Evolutionary conservation across 2,797 vertebrate genomes (phyloP).

Genomic region (Typhlichthys eigenmanni): DNA sequence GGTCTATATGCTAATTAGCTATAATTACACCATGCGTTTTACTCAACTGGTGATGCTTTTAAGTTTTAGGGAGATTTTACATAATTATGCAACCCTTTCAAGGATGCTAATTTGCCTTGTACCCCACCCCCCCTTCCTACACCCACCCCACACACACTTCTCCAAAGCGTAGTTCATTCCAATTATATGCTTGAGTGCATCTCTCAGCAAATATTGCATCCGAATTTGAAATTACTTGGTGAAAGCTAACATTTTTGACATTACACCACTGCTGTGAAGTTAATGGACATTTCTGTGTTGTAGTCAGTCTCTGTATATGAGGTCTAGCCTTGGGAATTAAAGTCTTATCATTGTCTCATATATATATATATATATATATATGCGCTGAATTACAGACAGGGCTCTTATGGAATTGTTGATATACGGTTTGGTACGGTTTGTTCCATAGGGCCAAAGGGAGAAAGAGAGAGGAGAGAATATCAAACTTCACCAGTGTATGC

Average conservation of each 20-base stretch:
- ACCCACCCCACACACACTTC: background rate
- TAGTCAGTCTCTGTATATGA: background rate
- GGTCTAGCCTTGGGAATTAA: no score
- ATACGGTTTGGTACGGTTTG: no score
- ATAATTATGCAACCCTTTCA: conserved; percentile 41
- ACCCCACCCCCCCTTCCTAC: background rate
- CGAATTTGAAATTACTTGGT: conserved; percentile 24
- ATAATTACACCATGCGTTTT: conserved; percentile 36
- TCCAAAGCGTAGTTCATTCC: conserved; percentile 26
- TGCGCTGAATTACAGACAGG: no score
- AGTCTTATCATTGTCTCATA: no score
- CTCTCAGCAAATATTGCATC: conserved; percentile 24
- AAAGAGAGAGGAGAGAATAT: no score
- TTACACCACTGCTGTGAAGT: background rate
- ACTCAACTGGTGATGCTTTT: conserved; percentile 24
- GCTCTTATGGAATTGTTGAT: no score
- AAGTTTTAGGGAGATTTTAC: conserved; percentile 16
- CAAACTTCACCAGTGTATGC: no score
- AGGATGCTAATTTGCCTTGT: conserved; percentile 39
- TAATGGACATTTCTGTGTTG: conserved; percentile 1
- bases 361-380: no score
- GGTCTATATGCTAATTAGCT: conserved; percentile 30
- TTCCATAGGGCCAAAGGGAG: no score
- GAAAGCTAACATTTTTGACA: conserved; percentile 3
- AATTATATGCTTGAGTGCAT: conserved; percentile 25